phyloP scores from a whole-genome alignment of 2,797 vertebrate genomes.

The Lagodon rhomboides region DNA sequence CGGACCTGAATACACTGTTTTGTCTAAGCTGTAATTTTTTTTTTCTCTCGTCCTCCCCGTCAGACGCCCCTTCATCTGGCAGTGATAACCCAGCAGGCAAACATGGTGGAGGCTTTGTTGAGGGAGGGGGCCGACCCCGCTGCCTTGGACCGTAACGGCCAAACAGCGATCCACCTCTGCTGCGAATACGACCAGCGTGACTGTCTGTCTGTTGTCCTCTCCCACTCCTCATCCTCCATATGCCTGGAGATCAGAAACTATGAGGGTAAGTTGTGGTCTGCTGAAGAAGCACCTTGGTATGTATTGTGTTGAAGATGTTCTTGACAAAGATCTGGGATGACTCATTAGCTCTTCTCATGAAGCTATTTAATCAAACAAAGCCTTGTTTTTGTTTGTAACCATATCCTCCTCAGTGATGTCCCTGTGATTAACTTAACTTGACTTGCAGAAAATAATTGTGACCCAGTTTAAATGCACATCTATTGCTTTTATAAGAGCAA shows the following conservation, averaged over 20 bases:
- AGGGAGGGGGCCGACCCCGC: constrained; percentile 85
- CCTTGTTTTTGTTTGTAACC: constrained; percentile 3
- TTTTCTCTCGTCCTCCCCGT: constrained; percentile 14
- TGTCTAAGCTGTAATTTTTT: constrained; percentile 40
- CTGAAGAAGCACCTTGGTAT: background rate
- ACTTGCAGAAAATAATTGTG: background rate
- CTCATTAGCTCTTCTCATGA: background rate
- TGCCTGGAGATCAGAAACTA: constrained; percentile 90
- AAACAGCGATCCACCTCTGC: constrained; percentile 90
- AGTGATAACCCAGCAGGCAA: constrained; percentile 88
- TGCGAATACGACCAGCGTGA: constrained; percentile 86
- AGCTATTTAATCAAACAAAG: constrained; percentile 12
- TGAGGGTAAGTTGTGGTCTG: constrained; percentile 82
- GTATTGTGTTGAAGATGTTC: background rate
- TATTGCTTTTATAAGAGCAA: background rate
- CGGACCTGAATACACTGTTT: constrained; percentile 14
- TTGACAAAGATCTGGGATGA: background rate
- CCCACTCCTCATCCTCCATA: constrained; percentile 53
- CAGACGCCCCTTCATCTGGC: constrained; percentile 94
- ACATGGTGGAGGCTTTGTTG: constrained; percentile 85
- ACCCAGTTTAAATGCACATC: constrained; percentile 3
- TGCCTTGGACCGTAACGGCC: constrained; percentile 91
- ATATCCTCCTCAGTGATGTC: constrained; percentile 20
- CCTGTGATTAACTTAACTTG: background rate
- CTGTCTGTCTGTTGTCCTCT: constrained; percentile 86